Evolutionary conservation across 2,113 vertebrate genomes (phyloP).

Genomic region (Sinocyclocheilus anophthalmus): DNA sequence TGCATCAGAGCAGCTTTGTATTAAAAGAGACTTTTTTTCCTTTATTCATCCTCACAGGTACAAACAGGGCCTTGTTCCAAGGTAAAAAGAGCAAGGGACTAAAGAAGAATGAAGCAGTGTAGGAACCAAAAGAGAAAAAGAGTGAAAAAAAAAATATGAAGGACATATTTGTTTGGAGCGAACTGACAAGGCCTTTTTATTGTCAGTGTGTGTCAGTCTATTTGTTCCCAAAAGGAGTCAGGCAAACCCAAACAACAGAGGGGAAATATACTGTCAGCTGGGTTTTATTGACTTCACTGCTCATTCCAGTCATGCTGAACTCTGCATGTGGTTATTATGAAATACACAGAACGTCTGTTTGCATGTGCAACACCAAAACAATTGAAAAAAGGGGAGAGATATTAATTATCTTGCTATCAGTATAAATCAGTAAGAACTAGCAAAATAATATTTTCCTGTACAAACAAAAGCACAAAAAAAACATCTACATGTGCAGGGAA

Average conservation of each 20-base stretch:
- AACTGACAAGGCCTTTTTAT: slow-evolving; percentile 36
- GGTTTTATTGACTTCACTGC: slow-evolving; percentile 42
- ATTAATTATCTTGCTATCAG: slow-evolving; percentile 28
- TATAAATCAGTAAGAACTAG: neutral
- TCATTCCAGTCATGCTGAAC: slow-evolving; percentile 39
- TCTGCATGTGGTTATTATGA: slow-evolving; percentile 46
- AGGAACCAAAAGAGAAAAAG: neutral
- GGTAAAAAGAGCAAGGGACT: neutral
- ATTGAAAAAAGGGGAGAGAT: neutral
- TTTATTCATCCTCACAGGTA: neutral
- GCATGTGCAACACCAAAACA: slow-evolving; percentile 34
- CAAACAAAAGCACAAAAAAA: neutral
- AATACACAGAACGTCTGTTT: slow-evolving; percentile 23
- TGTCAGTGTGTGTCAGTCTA: slow-evolving; percentile 47
- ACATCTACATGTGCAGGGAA: neutral
- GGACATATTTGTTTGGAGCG: slow-evolving; percentile 45
- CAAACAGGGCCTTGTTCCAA: neutral
- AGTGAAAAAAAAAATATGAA: neutral
- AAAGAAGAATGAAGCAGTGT: neutral
- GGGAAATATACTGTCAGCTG: slow-evolving; percentile 42
- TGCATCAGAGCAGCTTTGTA: neutral
- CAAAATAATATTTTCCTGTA: neutral
- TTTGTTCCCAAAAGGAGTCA: slow-evolving; percentile 52
- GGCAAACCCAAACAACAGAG: slow-evolving; percentile 52
- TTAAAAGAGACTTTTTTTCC: neutral